These are phyloP conservation scores for Noctua pronuba DNA, from an alignment of 2,888 invertebrate species.

Conservation along the genomic window DNA sequence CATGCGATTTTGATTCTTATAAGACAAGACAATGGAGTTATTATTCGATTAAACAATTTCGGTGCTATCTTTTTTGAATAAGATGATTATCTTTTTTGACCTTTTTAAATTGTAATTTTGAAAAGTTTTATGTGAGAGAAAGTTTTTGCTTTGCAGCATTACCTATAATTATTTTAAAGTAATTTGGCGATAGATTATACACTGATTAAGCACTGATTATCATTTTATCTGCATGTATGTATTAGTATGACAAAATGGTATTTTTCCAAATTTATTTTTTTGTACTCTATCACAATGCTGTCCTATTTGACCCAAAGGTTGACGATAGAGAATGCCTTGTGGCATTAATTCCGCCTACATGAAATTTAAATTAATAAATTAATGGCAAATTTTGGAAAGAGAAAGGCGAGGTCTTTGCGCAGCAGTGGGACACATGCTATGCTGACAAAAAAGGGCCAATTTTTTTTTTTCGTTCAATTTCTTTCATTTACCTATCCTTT, in stretches of 20 bases:
- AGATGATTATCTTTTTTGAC: not conserved
- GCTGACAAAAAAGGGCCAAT: too few species aligned
- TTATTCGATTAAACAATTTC: not conserved
- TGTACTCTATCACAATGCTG: too few species aligned
- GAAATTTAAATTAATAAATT: too few species aligned
- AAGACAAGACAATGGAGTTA: not conserved
- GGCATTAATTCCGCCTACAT: too few species aligned
- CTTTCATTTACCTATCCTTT: not conserved
- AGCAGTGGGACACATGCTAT: not conserved
- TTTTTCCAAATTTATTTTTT: too few species aligned
- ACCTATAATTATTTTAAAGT: not conserved
- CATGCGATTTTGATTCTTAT: slow-evolving; percentile 15
- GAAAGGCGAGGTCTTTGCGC: not conserved
- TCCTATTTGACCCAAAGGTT: too few species aligned
- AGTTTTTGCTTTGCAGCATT: not conserved
- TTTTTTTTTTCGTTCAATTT: not conserved
- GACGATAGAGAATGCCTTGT: too few species aligned
- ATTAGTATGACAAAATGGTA: too few species aligned
- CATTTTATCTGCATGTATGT: too few species aligned
- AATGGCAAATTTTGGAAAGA: not conserved
- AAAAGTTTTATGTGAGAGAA: not conserved
- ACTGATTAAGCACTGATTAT: too few species aligned
- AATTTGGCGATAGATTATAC: not conserved
- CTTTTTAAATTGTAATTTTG: slow-evolving; percentile 24
- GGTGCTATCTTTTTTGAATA: slow-evolving; percentile 16